Evolutionary conservation across 1,140 invertebrate species (phyloP), one percentile per base, ranked within the genome.

Genomic region (Drosophila pectinifera): DNA sequence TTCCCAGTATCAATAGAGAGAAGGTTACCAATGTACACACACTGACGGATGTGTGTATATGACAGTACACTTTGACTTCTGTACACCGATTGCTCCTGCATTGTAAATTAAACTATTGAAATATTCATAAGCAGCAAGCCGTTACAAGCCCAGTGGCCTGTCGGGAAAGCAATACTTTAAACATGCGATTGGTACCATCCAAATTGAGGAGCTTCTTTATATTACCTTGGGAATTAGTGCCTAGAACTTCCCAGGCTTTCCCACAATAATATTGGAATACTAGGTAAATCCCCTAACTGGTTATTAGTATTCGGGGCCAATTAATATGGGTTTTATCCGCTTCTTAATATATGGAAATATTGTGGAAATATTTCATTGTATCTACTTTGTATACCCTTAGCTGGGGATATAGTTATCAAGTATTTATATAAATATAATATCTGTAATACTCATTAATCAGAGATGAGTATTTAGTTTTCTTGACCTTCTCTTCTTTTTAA

Each of bases 91-190:
- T 73, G 81, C 67, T 58, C 67, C 54, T 56, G 81, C 67, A 85
- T 85, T 85, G 45, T 73, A 85, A 85, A 85, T 85, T 80, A 81
- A 73, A 63, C 56, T 55, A 54, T 62, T 85, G 31, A 85, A 85
- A 80, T 85, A 85, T 85, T 80, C 59, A 85, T 86, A 67, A 69
- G 78, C 46, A 48, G 34, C 63, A 62, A 67, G 76, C 55, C 65
- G 51, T 46, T 68, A 69, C 82, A 45, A 79, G 72, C 78, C 56
- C 46, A 34, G 34, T 14, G 38, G 41, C 49, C 49, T 43, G 49
- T 53, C 70, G 24, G 51, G 22, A 36, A 63, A 39, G 13, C 38
- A 34, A 39, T 51, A 46, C 22, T 56, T 65, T 56, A 73, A 51
- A 39, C 58, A 34, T 63, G 42, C 48, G 57, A 57, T 41, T n/a